A percentile compares a stretch with the other conserved stretches of the same genome.
These are phyloP conservation scores for Cacatua alba DNA, from an alignment of 2,113 vertebrate species.

Conservation along the genomic window DNA sequence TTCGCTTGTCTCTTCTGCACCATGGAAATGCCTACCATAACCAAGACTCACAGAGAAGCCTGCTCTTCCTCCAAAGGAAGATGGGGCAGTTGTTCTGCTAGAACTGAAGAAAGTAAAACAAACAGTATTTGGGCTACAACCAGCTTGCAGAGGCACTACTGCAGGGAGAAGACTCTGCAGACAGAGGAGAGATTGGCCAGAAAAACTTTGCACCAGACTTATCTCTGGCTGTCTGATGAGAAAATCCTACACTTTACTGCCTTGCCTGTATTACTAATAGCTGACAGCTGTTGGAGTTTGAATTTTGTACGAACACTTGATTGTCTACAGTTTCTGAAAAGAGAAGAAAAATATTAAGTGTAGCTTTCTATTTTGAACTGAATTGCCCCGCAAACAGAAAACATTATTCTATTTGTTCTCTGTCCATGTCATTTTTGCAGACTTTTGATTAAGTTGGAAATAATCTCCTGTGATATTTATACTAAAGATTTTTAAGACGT, in stretches of 20 bases:
- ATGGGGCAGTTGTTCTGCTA: not conserved
- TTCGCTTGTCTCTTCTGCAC: not conserved
- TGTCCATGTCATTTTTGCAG: not conserved
- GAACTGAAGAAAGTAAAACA: not conserved
- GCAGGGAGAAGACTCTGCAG: not conserved
- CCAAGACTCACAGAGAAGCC: not conserved
- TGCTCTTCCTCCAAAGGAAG: not conserved
- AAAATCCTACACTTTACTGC: not conserved
- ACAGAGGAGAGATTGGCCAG: not conserved
- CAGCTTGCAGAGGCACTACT: not conserved
- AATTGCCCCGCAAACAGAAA: not conserved
- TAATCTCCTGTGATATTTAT: not conserved
- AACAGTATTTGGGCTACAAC: not conserved
- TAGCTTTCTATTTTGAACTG: not conserved
- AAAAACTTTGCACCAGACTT: not conserved
- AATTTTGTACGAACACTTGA: not conserved
- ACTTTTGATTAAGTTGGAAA: not conserved
- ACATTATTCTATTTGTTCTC: conserved; percentile 6
- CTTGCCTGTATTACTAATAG: not conserved
- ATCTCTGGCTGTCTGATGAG: not conserved
- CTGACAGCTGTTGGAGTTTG: not conserved
- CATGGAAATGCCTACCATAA: not conserved
- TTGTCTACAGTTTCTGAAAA: not conserved
- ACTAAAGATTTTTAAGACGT: not conserved
- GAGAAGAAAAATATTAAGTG: not conserved